These are phyloP conservation scores for Apus apus DNA, from an alignment of 2,113 vertebrate genomes.

Conservation along the genomic window DNA sequence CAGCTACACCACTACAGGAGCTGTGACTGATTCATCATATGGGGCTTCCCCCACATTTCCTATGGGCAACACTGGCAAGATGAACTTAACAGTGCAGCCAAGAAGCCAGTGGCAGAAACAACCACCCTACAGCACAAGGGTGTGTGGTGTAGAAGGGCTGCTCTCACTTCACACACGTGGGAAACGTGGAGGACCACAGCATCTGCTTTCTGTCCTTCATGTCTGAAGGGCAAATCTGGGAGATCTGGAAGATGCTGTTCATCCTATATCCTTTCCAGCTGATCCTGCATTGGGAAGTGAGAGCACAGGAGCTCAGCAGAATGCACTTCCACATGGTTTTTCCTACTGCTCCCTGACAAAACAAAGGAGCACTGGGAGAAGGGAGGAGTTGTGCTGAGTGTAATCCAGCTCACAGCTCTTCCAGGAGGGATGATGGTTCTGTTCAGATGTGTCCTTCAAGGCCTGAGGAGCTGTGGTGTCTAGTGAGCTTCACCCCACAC, in stretches of 20 bases:
- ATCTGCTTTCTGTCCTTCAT: neutral
- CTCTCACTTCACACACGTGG: neutral
- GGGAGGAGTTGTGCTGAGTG: neutral
- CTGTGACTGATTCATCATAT: neutral
- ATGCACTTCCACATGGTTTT: neutral
- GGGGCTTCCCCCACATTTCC: neutral
- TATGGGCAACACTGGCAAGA: neutral
- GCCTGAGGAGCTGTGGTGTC: neutral
- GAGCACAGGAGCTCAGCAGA: neutral
- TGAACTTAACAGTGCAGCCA: neutral
- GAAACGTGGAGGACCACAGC: neutral
- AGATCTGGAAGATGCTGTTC: neutral
- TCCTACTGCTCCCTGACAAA: neutral
- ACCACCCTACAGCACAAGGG: neutral
- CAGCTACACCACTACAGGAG: neutral
- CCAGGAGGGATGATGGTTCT: neutral
- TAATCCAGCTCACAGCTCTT: neutral
- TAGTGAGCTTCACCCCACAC: neutral
- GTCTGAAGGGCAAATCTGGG: neutral
- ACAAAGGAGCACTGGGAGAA: neutral
- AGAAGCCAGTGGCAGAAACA: neutral
- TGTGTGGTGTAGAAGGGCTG: neutral
- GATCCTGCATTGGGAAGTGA: neutral
- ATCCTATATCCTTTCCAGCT: neutral
- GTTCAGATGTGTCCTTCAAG: neutral